A percentile compares a stretch with the other conserved stretches of the same genome.
Evolutionary conservation across 2,888 invertebrate genomes (phyloP).

Genomic region (Drosophila quinaria): DNA sequence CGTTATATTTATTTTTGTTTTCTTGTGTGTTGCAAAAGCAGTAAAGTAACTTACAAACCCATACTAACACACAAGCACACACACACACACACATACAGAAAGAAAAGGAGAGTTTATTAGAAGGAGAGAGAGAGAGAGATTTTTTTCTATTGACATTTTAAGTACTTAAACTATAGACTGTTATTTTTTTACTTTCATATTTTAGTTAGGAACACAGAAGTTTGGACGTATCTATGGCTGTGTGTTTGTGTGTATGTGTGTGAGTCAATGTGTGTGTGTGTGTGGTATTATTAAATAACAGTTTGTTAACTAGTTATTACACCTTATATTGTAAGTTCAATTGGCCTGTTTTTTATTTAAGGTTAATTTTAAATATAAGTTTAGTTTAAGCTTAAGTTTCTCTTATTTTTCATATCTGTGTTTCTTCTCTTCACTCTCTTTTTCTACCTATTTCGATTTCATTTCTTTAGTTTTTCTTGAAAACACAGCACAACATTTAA

Average conservation of each 20-base stretch:
- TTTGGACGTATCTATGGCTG: constrained; percentile 35
- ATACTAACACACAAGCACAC: constrained; percentile 4
- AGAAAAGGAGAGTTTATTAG: not conserved
- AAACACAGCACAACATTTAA: constrained; percentile 72
- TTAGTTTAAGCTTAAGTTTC: constrained; percentile 16
- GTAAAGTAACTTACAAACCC: constrained; percentile 8
- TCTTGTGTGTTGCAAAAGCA: constrained; percentile 30
- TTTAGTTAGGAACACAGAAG: constrained; percentile 66
- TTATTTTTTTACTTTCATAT: constrained; percentile 7
- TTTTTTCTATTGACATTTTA: not conserved
- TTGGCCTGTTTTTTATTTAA: constrained; percentile 41
- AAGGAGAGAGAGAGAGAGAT: not conserved
- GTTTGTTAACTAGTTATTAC: constrained; percentile 31
- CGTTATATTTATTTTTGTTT: constrained; percentile 2
- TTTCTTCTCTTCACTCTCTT: not conserved
- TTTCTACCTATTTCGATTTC: constrained; percentile 10
- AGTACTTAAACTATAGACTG: constrained; percentile 29
- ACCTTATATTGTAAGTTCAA: constrained; percentile 39
- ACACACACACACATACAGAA: constrained; percentile 5
- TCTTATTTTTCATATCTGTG: not conserved
- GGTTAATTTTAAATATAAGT: constrained; percentile 7
- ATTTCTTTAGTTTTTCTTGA: constrained; percentile 21
- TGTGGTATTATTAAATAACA: constrained; percentile 22
- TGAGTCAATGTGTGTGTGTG: constrained; percentile 19
- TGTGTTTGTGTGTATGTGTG: constrained; percentile 19